phyloP scores from a whole-genome alignment of 2,797 vertebrate genomes.

The Gadopsis bispinosus region DNA sequence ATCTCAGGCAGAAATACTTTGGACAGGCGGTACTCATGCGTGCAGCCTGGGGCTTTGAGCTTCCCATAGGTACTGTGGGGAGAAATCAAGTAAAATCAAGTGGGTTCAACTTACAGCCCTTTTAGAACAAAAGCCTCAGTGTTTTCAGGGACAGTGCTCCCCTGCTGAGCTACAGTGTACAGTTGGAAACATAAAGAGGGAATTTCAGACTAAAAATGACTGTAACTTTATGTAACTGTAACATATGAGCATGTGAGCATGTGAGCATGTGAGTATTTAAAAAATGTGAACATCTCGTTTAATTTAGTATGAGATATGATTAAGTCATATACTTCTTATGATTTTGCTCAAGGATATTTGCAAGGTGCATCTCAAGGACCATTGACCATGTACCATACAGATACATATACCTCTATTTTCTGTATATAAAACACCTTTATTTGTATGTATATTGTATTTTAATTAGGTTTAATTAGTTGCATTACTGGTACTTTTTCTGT shows the following conservation, averaged over 20 bases:
- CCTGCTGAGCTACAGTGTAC: no score
- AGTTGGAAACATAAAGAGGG: background rate
- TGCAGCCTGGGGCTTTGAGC: slow-evolving; percentile 35
- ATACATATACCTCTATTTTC: no score
- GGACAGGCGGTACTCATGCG: slow-evolving; percentile 47
- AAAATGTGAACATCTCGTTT: background rate
- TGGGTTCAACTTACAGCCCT: no score
- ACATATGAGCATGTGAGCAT: background rate
- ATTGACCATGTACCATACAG: no score
- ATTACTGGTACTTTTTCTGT: background rate
- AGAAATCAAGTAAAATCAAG: background rate
- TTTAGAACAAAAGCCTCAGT: no score
- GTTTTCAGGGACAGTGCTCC: no score
- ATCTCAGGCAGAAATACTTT: slow-evolving; percentile 52
- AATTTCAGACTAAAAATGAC: background rate
- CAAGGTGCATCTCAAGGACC: background rate
- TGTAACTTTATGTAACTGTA: no score
- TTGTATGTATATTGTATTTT: background rate
- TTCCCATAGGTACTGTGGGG: slow-evolving; percentile 31
- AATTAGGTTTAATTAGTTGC: background rate
- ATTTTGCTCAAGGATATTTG: background rate
- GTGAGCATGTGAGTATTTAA: background rate
- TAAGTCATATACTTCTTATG: background rate
- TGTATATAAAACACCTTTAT: background rate
- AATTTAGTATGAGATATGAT: background rate